Evolutionary conservation across 2,888 invertebrate species (phyloP).

Genomic region (Lymantria monacha): DNA sequence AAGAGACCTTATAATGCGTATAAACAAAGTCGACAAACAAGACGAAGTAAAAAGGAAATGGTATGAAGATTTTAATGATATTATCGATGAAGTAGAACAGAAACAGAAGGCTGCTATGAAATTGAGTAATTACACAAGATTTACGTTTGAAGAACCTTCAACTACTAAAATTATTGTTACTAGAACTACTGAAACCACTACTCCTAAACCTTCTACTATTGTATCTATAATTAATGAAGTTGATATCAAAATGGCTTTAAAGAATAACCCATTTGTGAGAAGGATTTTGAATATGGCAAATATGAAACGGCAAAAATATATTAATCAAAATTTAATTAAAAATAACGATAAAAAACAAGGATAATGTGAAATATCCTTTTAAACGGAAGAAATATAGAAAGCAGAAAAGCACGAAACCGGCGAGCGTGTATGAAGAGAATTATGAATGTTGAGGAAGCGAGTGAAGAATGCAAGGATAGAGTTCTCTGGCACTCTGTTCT

Average conservation of each 20-base stretch:
- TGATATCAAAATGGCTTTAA: slow-evolving; percentile 43
- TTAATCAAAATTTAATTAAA: slow-evolving; percentile 4
- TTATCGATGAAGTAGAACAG: slow-evolving; percentile 16
- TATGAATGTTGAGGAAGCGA: too few relatives aligned
- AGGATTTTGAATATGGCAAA: slow-evolving; percentile 54
- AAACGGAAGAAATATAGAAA: too few relatives aligned
- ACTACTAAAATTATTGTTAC: not conserved
- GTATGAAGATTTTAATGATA: slow-evolving; percentile 25
- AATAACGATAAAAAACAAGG: not conserved
- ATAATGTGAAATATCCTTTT: too few relatives aligned
- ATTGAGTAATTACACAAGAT: not conserved
- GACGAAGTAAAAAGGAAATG: slow-evolving; percentile 6
- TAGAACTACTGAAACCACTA: slow-evolving; percentile 4
- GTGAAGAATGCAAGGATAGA: too few relatives aligned
- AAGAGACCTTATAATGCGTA: slow-evolving; percentile 27
- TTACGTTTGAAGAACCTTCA: not conserved
- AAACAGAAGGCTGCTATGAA: not conserved
- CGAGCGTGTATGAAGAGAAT: too few relatives aligned
- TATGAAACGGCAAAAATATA: slow-evolving; percentile 41
- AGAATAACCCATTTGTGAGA: slow-evolving; percentile 48
- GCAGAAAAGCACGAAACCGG: too few relatives aligned
- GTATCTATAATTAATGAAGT: slow-evolving; percentile 50
- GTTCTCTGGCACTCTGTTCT: too few relatives aligned
- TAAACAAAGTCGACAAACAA: slow-evolving; percentile 18
- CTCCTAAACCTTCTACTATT: slow-evolving; percentile 27